Evolutionary conservation across 1,140 invertebrate species (phyloP).

Genomic region (Drosophila ohnishii): DNA sequence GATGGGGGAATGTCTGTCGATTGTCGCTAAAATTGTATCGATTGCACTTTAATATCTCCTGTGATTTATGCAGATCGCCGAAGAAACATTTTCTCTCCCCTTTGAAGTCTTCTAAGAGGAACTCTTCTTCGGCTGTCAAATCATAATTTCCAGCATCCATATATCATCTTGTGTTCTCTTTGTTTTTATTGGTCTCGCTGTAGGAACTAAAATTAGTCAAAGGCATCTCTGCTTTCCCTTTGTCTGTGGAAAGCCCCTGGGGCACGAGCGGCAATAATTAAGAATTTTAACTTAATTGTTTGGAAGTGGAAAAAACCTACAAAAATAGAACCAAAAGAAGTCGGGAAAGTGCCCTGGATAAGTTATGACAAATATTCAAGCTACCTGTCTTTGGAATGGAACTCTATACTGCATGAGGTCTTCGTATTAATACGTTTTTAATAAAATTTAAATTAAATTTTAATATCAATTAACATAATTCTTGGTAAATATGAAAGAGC

Average conservation of each 20-base stretch:
- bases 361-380: constrained; percentile 19
- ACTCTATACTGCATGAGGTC: neutral
- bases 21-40: constrained; percentile 53
- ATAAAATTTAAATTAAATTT: neutral
- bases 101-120: constrained; percentile 3
- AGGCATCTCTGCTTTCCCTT: constrained; percentile 17
- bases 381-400: neutral
- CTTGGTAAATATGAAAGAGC: neutral
- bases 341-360: constrained; percentile 5
- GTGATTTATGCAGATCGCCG: constrained; percentile 50
- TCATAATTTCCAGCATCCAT: constrained; percentile 29
- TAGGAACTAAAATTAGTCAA: constrained; percentile 58
- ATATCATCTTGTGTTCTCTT: constrained; percentile 33
- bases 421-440: neutral
- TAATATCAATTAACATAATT: neutral
- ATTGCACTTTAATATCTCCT: constrained; percentile 57
- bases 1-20: constrained; percentile 22
- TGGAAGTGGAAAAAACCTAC: constrained; percentile 6
- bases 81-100: neutral
- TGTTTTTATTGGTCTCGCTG: neutral
- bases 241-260: neutral
- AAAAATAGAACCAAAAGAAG: constrained; percentile 8
- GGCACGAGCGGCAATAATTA: constrained; percentile 54
- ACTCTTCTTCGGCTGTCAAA: constrained; percentile 29
- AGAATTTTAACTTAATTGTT: constrained; percentile 63